phyloP scores from a whole-genome alignment of 1,140 invertebrate species.

The Dendrolimus punctatus region DNA sequence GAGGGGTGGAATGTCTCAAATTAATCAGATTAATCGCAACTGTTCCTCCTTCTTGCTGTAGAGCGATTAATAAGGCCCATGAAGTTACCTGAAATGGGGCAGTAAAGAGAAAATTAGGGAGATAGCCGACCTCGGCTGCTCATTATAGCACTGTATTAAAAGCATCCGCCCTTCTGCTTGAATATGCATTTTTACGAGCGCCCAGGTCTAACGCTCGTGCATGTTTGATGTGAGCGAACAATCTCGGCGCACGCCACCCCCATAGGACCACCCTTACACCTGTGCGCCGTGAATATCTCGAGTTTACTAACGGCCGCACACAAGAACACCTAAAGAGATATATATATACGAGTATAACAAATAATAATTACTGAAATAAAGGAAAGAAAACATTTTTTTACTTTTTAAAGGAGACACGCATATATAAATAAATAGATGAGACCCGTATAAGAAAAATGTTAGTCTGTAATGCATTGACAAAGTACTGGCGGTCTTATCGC shows the following conservation, averaged over 20 bases:
- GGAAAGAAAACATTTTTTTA: no score
- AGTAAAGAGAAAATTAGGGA: constrained; percentile 60
- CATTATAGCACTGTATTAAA: constrained; percentile 61
- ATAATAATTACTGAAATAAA: neutral
- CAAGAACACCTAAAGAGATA: no score
- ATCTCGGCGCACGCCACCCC: constrained; percentile 33
- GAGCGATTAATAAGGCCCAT: constrained; percentile 35
- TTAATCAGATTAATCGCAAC: no score
- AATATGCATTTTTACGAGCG: constrained; percentile 69
- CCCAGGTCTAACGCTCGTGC: constrained; percentile 37
- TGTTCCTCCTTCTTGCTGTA: constrained; percentile 29
- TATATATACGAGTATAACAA: neutral
- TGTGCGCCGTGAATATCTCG: neutral
- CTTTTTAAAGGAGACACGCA: no score
- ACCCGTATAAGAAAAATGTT: no score
- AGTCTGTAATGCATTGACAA: no score
- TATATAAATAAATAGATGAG: no score
- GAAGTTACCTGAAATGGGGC: constrained; percentile 41
- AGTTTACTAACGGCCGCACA: neutral
- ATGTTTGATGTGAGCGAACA: constrained; percentile 53
- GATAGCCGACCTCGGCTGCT: constrained; percentile 48
- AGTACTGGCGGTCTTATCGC: no score
- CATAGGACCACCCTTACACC: constrained; percentile 16
- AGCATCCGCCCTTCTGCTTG: constrained; percentile 50
- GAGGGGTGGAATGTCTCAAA: no score